Percentiles rank a stretch among this genome's conserved stretches.
Conservation (phyloP, 1,140 invertebrate genomes). For the Paraescarpia echinospica region DNA sequence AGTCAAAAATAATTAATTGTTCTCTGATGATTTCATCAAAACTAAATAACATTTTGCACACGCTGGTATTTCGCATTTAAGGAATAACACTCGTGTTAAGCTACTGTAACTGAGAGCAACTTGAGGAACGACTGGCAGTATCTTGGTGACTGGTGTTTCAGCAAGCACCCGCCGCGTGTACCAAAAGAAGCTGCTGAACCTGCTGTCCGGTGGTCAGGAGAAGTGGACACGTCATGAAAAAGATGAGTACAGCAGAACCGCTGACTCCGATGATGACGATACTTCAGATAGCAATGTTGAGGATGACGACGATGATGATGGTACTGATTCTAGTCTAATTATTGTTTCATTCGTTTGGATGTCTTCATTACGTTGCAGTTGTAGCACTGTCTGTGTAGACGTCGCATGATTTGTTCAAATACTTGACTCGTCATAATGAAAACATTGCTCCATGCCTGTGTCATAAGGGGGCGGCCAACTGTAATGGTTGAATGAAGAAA, state of each 20-base stretch:
- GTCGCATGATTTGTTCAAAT: no score
- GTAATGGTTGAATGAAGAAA: no score
- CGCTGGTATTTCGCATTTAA: no score
- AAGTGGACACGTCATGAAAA: neutral
- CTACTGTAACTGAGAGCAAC: no score
- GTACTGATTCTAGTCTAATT: neutral
- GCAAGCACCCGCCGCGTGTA: neutral
- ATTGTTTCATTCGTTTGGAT: neutral
- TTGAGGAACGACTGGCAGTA: no score
- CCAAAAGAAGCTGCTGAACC: neutral
- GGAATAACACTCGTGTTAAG: no score
- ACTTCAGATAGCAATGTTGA: neutral
- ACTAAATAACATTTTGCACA: no score
- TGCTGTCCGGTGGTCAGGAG: neutral
- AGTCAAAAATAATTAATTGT: no score
- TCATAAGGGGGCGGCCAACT: no score
- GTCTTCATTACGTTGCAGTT: neutral
- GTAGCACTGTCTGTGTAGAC: neutral
- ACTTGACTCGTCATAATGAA: no score
- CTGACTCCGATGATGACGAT: neutral
- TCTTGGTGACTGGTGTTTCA: neutral
- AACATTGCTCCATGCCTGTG: no score
- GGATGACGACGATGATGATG: neutral
- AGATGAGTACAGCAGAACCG: neutral
- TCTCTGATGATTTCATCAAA: no score